Percentiles rank a stretch among this genome's conserved stretches.
Conservation (phyloP, 2,888 invertebrate species). For the Omphaloscelis lunosa region DNA sequence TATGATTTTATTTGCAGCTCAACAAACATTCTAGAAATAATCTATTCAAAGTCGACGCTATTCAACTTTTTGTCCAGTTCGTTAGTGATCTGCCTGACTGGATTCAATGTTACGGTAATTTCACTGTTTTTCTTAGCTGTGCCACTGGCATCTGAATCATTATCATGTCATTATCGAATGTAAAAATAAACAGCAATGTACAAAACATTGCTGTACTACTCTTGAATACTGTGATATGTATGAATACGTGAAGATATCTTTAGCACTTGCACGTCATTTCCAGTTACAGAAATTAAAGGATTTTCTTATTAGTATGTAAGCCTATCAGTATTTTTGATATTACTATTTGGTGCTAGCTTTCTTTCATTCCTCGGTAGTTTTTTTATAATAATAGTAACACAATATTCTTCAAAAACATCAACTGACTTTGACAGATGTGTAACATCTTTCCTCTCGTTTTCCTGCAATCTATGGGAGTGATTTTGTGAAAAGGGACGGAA, state of each 20-base stretch:
- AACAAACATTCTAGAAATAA: slow-evolving; percentile 71
- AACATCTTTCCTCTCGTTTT: too few species aligned
- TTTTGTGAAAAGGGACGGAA: too few species aligned
- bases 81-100: slow-evolving; percentile 78
- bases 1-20: slow-evolving; percentile 63
- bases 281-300: background rate
- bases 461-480: too few species aligned
- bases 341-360: background rate
- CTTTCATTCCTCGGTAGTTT: background rate
- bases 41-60: slow-evolving; percentile 77
- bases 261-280: background rate
- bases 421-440: too few species aligned
- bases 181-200: too few species aligned
- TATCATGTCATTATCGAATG: slow-evolving; percentile 25
- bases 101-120: slow-evolving; percentile 78
- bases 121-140: slow-evolving; percentile 32
- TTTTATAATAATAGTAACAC: too few species aligned
- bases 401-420: background rate
- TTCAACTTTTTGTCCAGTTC: slow-evolving; percentile 78
- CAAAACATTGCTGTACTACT: background rate
- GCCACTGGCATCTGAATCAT: slow-evolving; percentile 14
- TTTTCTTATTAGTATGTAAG: background rate
- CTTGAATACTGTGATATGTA: background rate
- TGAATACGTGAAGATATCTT: background rate
- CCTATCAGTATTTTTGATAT: background rate